Evolutionary conservation across 2,113 vertebrate species (phyloP).

Genomic region (Megaptera novaeangliae): DNA sequence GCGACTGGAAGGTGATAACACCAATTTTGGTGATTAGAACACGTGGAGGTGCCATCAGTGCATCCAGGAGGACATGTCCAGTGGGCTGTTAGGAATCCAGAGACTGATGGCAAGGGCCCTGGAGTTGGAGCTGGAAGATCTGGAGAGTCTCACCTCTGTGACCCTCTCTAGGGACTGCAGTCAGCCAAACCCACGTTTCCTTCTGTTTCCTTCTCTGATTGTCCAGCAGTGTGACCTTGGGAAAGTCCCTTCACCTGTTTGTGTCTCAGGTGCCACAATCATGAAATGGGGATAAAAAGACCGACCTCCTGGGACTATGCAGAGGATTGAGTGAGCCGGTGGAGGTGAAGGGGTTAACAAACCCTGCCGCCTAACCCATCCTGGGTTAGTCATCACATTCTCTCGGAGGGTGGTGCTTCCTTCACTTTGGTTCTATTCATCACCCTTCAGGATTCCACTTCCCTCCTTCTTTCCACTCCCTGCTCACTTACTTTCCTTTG

Average conservation of each 20-base stretch:
- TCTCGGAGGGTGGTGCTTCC: rapidly evolving
- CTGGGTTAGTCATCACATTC: rapidly evolving
- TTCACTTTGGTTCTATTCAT: background rate
- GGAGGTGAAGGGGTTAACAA: background rate
- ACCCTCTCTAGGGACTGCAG: background rate
- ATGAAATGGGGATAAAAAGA: too few species aligned
- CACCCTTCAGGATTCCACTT: background rate
- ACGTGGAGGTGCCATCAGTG: background rate
- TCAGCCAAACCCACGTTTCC: rapidly evolving
- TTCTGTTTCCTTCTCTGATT: background rate
- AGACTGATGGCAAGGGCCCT: background rate
- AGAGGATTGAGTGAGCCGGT: background rate
- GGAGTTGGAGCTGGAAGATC: too few species aligned
- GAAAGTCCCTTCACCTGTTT: background rate
- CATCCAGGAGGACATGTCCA: background rate
- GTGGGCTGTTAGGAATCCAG: background rate
- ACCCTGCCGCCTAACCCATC: rapidly evolving
- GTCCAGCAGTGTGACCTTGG: background rate
- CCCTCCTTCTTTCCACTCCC: background rate
- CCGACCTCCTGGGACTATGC: background rate
- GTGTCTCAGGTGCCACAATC: background rate
- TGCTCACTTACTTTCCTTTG: background rate
- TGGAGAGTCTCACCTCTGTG: too few species aligned
- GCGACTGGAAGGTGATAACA: background rate
- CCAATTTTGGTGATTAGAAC: background rate